Evolutionary conservation across 2,888 invertebrate species (phyloP).

Genomic region (Acholoe squamosa): DNA sequence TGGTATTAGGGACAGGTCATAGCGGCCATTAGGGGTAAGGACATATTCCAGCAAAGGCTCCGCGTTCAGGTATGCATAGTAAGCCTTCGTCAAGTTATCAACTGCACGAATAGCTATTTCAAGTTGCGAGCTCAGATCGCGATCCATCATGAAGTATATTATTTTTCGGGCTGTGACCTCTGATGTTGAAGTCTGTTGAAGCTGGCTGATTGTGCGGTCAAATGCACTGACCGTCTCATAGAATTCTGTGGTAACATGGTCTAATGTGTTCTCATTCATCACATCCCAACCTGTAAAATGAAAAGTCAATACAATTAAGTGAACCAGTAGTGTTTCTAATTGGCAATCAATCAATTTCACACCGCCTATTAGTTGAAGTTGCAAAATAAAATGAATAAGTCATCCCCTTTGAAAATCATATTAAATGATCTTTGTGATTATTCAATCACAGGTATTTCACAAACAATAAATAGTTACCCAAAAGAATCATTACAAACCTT

Average conservation of each 20-base stretch:
- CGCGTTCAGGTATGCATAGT: conserved; percentile 61
- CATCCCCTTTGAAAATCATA: no score
- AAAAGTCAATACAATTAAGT: no score
- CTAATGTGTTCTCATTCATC: conserved; percentile 54
- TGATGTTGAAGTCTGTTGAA: not conserved
- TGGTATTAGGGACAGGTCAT: conserved; percentile 59
- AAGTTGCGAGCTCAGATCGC: conserved; percentile 36
- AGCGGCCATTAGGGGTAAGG: conserved; percentile 50
- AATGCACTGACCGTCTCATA: conserved; percentile 59
- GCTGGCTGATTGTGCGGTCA: conserved; percentile 54
- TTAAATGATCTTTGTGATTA: no score
- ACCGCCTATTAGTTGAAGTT: no score
- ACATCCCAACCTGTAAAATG: conserved; percentile 63
- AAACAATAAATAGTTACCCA: no score
- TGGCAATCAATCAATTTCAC: no score
- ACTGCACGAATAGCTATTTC: conserved; percentile 59
- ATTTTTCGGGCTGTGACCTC: conserved; percentile 19
- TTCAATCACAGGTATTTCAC: no score
- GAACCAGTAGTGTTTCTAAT: no score
- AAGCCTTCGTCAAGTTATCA: conserved; percentile 61
- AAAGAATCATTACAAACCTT: no score
- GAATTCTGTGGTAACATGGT: conserved; percentile 62
- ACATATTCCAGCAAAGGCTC: conserved; percentile 58
- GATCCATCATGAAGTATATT: conserved; percentile 60
- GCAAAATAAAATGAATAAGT: no score